phyloP scores from a whole-genome alignment of 2,888 invertebrate species.

The Lasioglossum morio region DNA sequence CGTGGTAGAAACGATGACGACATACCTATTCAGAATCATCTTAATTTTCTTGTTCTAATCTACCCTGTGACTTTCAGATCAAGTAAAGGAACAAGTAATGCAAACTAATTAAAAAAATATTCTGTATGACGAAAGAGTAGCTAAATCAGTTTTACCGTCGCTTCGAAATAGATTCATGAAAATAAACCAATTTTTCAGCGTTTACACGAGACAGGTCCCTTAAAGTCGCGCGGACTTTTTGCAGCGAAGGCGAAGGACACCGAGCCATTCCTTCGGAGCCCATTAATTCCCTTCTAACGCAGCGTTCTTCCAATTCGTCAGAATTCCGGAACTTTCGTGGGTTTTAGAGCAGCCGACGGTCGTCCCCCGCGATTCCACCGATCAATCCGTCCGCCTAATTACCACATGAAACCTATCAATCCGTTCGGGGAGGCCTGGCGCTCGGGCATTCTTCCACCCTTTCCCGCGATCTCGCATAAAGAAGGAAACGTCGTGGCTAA shows the following conservation, averaged over 20 bases:
- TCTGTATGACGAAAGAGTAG: neutral
- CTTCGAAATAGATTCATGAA: neutral
- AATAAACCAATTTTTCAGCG: neutral
- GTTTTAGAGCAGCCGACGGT: neutral
- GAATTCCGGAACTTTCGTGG: constrained; percentile 3
- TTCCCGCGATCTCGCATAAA: constrained; percentile 53
- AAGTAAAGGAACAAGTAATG: neutral
- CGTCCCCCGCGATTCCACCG: constrained; percentile 28
- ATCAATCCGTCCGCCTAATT: constrained; percentile 57
- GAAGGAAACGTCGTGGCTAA: constrained; percentile 62
- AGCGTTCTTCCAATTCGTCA: constrained; percentile 4
- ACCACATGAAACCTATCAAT: constrained; percentile 58
- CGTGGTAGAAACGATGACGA: too few species aligned
- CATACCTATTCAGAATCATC: neutral
- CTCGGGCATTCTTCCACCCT: constrained; percentile 26
- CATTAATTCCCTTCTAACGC: constrained; percentile 16
- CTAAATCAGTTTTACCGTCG: neutral
- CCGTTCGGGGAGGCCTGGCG: constrained; percentile 22
- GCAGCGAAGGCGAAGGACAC: neutral
- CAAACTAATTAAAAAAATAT: neutral
- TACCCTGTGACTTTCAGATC: neutral
- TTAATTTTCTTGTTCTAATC: neutral
- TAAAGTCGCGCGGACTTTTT: neutral
- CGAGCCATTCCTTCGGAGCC: neutral
- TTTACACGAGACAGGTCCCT: neutral